phyloP scores from a whole-genome alignment of 2,888 invertebrate species.

The Trissonchulus sp. region DNA sequence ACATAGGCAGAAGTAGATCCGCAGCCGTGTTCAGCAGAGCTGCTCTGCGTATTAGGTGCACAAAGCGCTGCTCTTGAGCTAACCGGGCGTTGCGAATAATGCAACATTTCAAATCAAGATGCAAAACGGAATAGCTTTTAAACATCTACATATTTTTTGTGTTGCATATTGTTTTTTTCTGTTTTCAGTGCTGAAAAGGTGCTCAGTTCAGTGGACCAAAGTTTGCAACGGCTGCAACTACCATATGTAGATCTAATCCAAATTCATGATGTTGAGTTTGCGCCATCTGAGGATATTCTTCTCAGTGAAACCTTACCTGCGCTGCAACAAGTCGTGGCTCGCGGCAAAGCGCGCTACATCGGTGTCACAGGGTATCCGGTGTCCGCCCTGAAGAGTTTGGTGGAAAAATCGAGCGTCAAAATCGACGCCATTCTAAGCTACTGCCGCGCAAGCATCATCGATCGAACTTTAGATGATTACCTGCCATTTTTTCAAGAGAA shows the following conservation, averaged over 20 bases:
- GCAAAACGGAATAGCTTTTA: no score
- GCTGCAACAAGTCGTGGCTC: constrained; percentile 66
- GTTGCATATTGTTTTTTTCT: no score
- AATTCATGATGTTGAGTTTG: constrained; percentile 87
- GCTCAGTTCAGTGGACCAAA: constrained; percentile 67
- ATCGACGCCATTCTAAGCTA: constrained; percentile 72
- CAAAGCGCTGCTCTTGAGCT: no score
- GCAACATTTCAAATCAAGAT: no score
- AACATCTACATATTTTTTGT: no score
- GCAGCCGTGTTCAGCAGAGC: no score
- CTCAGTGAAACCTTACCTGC: constrained; percentile 79
- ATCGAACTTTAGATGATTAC: constrained; percentile 68
- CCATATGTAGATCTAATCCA: constrained; percentile 82
- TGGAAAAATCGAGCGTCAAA: constrained; percentile 58
- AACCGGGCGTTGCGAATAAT: no score
- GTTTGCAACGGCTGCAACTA: constrained; percentile 66
- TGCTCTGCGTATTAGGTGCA: no score
- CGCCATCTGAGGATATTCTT: constrained; percentile 63
- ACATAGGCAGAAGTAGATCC: no score
- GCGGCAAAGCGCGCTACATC: constrained; percentile 66
- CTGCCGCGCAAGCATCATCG: constrained; percentile 70
- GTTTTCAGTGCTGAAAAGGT: constrained; percentile 63
- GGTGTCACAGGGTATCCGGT: constrained; percentile 79
- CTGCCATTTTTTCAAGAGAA: constrained; percentile 69
- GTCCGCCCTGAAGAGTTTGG: constrained; percentile 64